Base-by-base conservation (phyloP, 2,113 vertebrate genomes). In the Seriola rivoliana region DNA sequence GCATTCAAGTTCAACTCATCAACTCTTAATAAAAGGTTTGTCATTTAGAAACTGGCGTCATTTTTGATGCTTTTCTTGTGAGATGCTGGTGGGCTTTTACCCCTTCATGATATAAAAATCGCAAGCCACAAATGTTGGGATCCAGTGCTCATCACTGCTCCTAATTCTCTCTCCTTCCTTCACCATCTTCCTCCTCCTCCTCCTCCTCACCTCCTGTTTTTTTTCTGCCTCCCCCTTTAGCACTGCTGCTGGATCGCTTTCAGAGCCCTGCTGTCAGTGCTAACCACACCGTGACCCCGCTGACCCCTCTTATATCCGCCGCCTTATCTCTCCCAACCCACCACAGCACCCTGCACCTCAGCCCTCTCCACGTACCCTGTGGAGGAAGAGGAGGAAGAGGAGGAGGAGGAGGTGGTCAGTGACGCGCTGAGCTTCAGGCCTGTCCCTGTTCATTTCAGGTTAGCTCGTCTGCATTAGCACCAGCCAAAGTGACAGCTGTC, bases 401-500 rank as follows among this genome's bases (percentile, higher is more conserved):
- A 57, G 62, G 84, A 34, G 59, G 60, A 55, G 75, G 76, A 5
- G 74, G 81, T 0, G 72, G 82, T 85, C 81, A 77, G 82, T 80
- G 85, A 75, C 54, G 59, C 54, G 8, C 65, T 52, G 46, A 50
- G 75, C 81, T 70, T 71, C 67, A 64, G 83, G 88, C 75, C 88
- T 92, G 91, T 93, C 93, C 79, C 88, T 62, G 69, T 81, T 92
- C 89, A 90, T 93, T 91, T 89, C 89, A 89, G 89, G 89, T 93
- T 93, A 93, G 88, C 87, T 54, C 32, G 29, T 92, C 89, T 88
- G 87, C 93, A 93, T 92, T 91, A 93, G 89, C 84, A 59, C 73
- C 74, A 87, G 85, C 67, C 80, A 87, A 87, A 89, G 92, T 92
- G 93, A 93, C 93, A 93, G 92, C 91, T 94, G 90, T 95, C 93